These are phyloP conservation scores for Temnothorax curvispinosus DNA, from an alignment of 1,140 invertebrate species.

Conservation along the genomic window DNA sequence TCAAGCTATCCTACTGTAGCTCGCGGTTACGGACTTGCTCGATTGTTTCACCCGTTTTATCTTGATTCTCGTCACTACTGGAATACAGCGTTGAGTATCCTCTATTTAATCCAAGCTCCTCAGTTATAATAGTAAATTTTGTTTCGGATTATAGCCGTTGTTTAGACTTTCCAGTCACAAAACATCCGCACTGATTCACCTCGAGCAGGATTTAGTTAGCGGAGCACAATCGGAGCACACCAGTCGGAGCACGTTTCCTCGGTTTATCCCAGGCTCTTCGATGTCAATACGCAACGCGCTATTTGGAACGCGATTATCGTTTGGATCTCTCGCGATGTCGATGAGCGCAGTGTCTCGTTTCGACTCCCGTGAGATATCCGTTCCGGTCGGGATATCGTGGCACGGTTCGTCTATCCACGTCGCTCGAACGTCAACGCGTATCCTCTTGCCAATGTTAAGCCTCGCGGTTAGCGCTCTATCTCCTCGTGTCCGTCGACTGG, in stretches of 20 bases:
- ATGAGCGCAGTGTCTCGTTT: background rate
- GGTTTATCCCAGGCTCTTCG: background rate
- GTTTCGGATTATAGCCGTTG: background rate
- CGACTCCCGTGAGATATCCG: background rate
- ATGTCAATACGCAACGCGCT: background rate
- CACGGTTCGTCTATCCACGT: background rate
- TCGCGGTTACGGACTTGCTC: background rate
- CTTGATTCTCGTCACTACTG: background rate
- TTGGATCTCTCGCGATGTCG: background rate
- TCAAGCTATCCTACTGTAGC: background rate
- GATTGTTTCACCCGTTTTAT: background rate
- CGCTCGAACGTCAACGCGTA: background rate
- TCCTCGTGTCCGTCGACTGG: background rate
- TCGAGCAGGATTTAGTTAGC: background rate
- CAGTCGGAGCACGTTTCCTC: background rate
- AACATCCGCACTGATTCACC: background rate
- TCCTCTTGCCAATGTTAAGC: background rate
- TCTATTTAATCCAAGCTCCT: background rate
- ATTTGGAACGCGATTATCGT: too few relatives aligned
- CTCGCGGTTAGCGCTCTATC: background rate
- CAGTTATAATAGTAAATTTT: background rate
- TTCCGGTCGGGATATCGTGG: background rate
- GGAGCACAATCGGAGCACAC: slow-evolving; percentile 9
- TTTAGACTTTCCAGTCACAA: background rate
- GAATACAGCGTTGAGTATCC: background rate